Evolutionary conservation across 2,888 invertebrate species (phyloP).

Genomic region (Thymelicus sylvestris): DNA sequence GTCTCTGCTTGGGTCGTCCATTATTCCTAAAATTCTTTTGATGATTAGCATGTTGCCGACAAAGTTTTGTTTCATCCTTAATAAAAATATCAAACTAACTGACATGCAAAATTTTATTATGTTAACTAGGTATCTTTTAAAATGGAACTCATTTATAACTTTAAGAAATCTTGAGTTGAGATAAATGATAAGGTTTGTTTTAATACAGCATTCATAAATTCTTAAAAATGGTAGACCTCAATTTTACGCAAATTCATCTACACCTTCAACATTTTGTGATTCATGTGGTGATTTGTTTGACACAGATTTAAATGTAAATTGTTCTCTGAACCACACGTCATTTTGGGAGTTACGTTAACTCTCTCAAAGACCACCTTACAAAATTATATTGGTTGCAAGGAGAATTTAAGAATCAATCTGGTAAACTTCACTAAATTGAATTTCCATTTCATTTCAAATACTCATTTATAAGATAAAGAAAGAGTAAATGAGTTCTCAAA

Average conservation of each 20-base stretch:
- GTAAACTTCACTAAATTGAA: too few relatives aligned
- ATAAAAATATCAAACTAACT: neutral
- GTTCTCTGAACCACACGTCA: constrained; percentile 41
- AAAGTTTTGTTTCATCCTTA: constrained; percentile 17
- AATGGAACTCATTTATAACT: too few relatives aligned
- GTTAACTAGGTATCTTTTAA: too few relatives aligned
- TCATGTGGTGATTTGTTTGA: constrained; percentile 52
- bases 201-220: neutral
- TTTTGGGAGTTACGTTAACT: neutral
- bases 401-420: too few relatives aligned
- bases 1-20: constrained; percentile 47
- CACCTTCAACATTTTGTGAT: constrained; percentile 45
- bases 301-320: constrained; percentile 49
- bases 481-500: too few relatives aligned
- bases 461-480: too few relatives aligned
- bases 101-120: too few relatives aligned
- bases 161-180: too few relatives aligned
- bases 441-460: too few relatives aligned
- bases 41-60: constrained; percentile 63
- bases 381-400: too few relatives aligned
- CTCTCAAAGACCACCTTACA: too few relatives aligned
- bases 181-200: too few relatives aligned
- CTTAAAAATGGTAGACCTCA: neutral
- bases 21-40: constrained; percentile 59
- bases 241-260: constrained; percentile 8